phyloP scores from a whole-genome alignment of 1,140 invertebrate species.

The Cheumatopsyche charites region DNA sequence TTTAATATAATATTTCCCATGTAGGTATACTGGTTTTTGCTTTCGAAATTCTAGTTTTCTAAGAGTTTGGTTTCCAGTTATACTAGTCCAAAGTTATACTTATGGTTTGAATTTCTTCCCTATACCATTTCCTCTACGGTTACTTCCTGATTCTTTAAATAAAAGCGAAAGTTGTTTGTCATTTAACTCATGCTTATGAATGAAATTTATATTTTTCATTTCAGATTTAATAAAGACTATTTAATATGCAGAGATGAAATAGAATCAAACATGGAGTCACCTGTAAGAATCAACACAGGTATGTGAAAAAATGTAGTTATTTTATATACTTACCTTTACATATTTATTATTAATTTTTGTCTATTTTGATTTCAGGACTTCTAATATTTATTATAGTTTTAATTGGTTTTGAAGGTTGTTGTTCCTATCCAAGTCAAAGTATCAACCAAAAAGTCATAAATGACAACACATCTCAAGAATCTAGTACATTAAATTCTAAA shows the following conservation, averaged over 20 bases:
- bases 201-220: slow-evolving; percentile 22
- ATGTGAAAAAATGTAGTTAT: slow-evolving; percentile 6
- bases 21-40: too few species aligned
- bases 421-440: slow-evolving; percentile 33
- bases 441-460: slow-evolving; percentile 1
- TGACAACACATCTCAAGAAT: slow-evolving; percentile 27
- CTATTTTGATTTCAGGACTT: not conserved
- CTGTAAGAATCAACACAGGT: slow-evolving; percentile 47
- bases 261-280: slow-evolving; percentile 46
- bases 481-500: slow-evolving; percentile 7
- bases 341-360: not conserved
- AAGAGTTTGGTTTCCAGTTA: too few species aligned
- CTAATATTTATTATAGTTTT: not conserved
- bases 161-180: too few species aligned
- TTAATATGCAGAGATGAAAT: slow-evolving; percentile 35
- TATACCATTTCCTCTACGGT: too few species aligned
- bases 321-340: not conserved
- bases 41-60: too few species aligned
- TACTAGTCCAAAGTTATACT: too few species aligned
- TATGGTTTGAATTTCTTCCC: too few species aligned
- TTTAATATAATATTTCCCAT: too few species aligned
- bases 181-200: too few species aligned
- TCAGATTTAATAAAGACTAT: not conserved
- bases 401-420: not conserved
- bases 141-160: too few species aligned